Base-by-base conservation (phyloP, 1,140 invertebrate genomes). In the Meloidogyne hapla region DNA sequence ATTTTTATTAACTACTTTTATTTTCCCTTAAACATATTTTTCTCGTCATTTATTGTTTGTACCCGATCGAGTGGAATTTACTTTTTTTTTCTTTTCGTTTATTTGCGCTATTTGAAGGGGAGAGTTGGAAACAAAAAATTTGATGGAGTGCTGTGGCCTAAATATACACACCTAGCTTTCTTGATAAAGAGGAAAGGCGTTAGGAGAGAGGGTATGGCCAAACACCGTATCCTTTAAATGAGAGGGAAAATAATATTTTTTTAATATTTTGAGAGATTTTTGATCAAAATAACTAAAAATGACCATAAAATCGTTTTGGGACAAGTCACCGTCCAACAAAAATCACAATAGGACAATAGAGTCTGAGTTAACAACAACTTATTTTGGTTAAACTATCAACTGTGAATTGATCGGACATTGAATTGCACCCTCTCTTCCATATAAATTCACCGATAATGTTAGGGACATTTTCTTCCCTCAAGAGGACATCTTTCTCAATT, bases 71-170 rank as follows among this genome's bases (percentile, higher is more conserved):
- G 48, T 56, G 48, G 48, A n/a, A n/a, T 45, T 45, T 45, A 38
- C 33, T 38, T 38, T 9, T 38, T 18, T 45, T 56, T 56, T 56
- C n/a, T 56, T 56, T 56, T 21, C 8, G 4, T 56, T 56, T 56
- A 56, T 56, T 56, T 56, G 48, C 48, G 48, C 48, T 56, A 45
- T 45, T n/a, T n/a, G n/a, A 56, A 56, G n/a, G n/a, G 48, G 18
- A 21, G 8, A 56, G n/a, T n/a, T n/a, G n/a, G n/a, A 56, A 56
- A 56, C 18, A n/a, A n/a, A 56, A n/a, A 56, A 56, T n/a, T 56
- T 56, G 48, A 56, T 56, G 48, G 48, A 56, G 48, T 56, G 48
- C 48, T 56, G 48, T 56, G 48, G 48, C 48, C 48, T 48, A 48
- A 48, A 18, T 48, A 18, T 48, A 48, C 15, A 48, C 45, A 48